Base-by-base conservation (phyloP, 2,888 invertebrate genomes). In the Pherbina coryleti region DNA sequence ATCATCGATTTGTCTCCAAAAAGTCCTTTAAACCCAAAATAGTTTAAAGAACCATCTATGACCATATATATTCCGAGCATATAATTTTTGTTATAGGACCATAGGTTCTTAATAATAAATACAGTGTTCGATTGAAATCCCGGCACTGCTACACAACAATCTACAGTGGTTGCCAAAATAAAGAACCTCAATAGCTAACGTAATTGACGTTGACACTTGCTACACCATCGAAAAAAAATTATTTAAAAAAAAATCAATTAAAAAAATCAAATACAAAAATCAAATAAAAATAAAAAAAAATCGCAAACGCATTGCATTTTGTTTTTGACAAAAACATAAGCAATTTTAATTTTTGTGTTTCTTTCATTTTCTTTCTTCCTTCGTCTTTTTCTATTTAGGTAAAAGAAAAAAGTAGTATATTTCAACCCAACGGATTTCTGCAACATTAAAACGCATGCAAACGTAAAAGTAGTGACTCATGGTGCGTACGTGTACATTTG, bases 151-250 rank as follows among this genome's bases (percentile, higher is more conserved):
- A 17, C 5, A 60, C 5, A 60, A 25, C 25, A n/a, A 1, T 60
- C 4, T 22, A 17, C 60, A 60, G 28, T 28, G 25, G 60, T 11
- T 71, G 55, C 70, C 70, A 71, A 64, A 75, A 55, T 3, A 37
- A 55, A 72, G 53, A 17, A 69, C 37, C 62, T 11, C 44, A 44
- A 44, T 44, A 44, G 11, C 14, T 2, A 14, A n/a, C 69, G 19
- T 76, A 78, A 78, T 79, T 78, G 78, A 77, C 64, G 75, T 79
- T 78, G 78, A 79, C 79, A 78, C 25, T 76, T 73, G 62, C 14
- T n/a, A 37, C 57, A 28, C 17, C 22, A 53, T 28, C 19, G 22
- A 31, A 55, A 53, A 71, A 66, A 66, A 66, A 37, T 57, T n/a
- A 44, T 75, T 55, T 44, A 28, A 7, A 25, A 25, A 31, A 57